Percentiles rank a stretch among this genome's conserved stretches.
Evolutionary conservation across 1,140 invertebrate genomes (phyloP).

Genomic region (Bombus haemorrhoidalis): DNA sequence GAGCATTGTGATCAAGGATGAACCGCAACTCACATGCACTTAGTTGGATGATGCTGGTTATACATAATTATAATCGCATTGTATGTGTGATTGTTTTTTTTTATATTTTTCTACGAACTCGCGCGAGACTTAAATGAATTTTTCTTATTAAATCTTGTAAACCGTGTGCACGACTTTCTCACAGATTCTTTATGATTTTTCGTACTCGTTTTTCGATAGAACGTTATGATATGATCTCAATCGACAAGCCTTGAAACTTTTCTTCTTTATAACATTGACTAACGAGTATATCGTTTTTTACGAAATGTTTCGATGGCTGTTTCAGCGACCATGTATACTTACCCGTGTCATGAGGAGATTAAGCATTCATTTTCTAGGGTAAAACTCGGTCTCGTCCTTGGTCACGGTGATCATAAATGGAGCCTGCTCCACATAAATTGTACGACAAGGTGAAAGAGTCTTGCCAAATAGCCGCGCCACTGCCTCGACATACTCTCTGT

Average conservation of each 20-base stretch:
- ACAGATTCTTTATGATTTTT: constrained; percentile 8
- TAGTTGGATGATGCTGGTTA: not conserved
- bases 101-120: constrained; percentile 39
- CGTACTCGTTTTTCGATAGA: not conserved
- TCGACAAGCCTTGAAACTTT: not conserved
- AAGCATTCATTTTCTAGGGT: constrained; percentile 19
- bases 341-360: not conserved
- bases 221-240: constrained; percentile 36
- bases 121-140: not conserved
- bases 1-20: constrained; percentile 66
- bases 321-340: not conserved
- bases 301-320: constrained; percentile 1
- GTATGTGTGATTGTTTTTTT: constrained; percentile 30
- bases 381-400: constrained; percentile 55
- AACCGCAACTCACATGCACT: not conserved
- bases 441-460: constrained; percentile 59
- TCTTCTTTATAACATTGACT: not conserved
- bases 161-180: not conserved
- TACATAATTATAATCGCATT: constrained; percentile 17
- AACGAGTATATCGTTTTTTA: not conserved
- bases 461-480: constrained; percentile 66
- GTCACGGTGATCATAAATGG: constrained; percentile 57
- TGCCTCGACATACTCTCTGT: constrained; percentile 52
- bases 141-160: not conserved
- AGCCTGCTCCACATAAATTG: constrained; percentile 53